Evolutionary conservation across 2,888 invertebrate species (phyloP).

Genomic region (Margaritifera margaritifera): DNA sequence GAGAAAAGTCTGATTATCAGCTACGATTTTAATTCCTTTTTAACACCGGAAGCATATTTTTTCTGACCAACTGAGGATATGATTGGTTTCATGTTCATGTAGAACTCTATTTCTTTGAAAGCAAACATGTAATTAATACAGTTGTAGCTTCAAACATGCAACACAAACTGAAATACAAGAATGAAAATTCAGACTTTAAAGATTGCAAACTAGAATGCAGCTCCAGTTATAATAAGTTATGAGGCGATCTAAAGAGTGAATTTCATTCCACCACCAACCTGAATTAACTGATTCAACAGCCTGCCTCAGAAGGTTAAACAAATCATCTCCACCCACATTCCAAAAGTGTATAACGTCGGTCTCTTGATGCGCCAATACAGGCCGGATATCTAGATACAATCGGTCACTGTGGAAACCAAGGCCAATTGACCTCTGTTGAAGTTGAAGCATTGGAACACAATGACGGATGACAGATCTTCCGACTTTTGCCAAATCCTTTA

Average conservation of each 20-base stretch:
- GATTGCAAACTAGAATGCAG: too few species aligned
- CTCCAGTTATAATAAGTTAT: too few species aligned
- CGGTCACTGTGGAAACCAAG: constrained; percentile 21
- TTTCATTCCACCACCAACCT: neutral
- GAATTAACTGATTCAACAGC: constrained; percentile 8
- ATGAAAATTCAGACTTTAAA: too few species aligned
- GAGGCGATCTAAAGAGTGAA: neutral
- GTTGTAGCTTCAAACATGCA: too few species aligned
- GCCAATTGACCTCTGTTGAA: constrained; percentile 18
- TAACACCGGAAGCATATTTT: too few species aligned
- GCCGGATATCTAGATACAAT: constrained; percentile 26
- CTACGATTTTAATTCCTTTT: too few species aligned
- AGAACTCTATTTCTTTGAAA: too few species aligned
- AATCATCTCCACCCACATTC: constrained; percentile 10
- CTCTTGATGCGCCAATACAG: constrained; percentile 16
- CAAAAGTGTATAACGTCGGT: constrained; percentile 16
- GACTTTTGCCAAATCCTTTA: constrained; percentile 4
- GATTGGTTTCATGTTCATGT: too few species aligned
- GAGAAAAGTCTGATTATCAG: too few species aligned
- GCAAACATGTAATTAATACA: too few species aligned
- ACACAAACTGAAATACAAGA: too few species aligned
- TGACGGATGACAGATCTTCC: constrained; percentile 8
- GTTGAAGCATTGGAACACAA: constrained; percentile 18
- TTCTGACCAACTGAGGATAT: too few species aligned
- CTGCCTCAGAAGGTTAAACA: constrained; percentile 6